phyloP scores from a whole-genome alignment of 2,113 vertebrate genomes.

The Ochotona princeps region DNA sequence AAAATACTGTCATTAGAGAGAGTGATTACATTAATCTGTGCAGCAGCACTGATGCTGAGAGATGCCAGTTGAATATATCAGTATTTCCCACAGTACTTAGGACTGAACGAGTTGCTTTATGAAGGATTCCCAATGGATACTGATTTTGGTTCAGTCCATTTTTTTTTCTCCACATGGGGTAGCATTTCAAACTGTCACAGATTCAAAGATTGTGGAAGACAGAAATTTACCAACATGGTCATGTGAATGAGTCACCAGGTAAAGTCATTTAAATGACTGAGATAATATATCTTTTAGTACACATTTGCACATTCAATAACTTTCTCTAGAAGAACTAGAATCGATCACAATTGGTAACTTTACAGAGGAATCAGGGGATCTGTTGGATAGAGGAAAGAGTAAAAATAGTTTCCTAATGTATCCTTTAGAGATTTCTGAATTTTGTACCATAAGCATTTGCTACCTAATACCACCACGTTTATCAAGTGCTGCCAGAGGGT shows the following conservation, averaged over 20 bases:
- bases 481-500: neutral
- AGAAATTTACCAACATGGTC: neutral
- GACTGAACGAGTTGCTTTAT: neutral
- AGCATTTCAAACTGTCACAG: too few species aligned
- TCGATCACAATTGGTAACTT: neutral
- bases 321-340: neutral
- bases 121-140: neutral
- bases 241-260: neutral
- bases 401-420: neutral
- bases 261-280: neutral
- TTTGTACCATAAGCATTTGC: neutral
- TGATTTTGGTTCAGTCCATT: neutral
- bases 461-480: neutral
- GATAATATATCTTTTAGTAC: neutral
- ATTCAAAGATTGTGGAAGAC: neutral
- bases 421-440: neutral
- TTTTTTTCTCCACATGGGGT: too few species aligned
- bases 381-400: neutral
- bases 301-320: neutral
- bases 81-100: neutral
- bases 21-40: neutral
- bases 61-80: neutral
- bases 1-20: neutral
- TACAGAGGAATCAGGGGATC: neutral
- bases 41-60: neutral